phyloP scores from a whole-genome alignment of 2,888 invertebrate genomes.

The Thereva nobilitata region DNA sequence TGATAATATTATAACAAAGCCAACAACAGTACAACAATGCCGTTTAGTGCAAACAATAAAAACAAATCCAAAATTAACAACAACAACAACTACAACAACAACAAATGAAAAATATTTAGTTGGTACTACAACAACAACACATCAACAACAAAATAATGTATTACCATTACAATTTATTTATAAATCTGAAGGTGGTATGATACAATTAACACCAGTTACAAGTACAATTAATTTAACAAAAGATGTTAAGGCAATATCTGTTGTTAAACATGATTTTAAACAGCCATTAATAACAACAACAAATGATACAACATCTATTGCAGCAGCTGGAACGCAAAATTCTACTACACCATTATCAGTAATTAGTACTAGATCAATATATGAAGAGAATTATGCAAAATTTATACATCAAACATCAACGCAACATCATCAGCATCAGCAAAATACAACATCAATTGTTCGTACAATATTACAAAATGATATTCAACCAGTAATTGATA shows the following conservation, averaged over 20 bases:
- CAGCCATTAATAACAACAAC: conserved; percentile 48
- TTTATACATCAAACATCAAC: conserved; percentile 7
- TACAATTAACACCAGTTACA: conserved; percentile 62
- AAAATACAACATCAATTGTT: conserved; percentile 16
- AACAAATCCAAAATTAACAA: neutral
- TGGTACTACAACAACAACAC: neutral
- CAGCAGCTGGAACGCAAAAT: too few relatives aligned
- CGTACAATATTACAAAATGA: conserved; percentile 6
- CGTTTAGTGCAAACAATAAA: neutral
- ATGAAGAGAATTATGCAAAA: conserved; percentile 29
- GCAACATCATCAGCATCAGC: conserved; percentile 30
- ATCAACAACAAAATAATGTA: neutral
- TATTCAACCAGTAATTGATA: too few relatives aligned
- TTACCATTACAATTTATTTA: conserved; percentile 60
- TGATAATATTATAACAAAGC: neutral
- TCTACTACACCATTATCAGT: conserved; percentile 39
- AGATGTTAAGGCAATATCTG: conserved; percentile 16
- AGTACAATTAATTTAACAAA: neutral
- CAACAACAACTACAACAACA: neutral
- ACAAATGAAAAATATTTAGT: neutral
- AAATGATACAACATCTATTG: too few relatives aligned
- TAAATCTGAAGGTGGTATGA: conserved; percentile 66
- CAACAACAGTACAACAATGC: neutral
- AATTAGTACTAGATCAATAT: conserved; percentile 18
- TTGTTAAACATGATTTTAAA: conserved; percentile 28